phyloP scores from a whole-genome alignment of 2,113 vertebrate genomes.

The Pluvialis apricaria region DNA sequence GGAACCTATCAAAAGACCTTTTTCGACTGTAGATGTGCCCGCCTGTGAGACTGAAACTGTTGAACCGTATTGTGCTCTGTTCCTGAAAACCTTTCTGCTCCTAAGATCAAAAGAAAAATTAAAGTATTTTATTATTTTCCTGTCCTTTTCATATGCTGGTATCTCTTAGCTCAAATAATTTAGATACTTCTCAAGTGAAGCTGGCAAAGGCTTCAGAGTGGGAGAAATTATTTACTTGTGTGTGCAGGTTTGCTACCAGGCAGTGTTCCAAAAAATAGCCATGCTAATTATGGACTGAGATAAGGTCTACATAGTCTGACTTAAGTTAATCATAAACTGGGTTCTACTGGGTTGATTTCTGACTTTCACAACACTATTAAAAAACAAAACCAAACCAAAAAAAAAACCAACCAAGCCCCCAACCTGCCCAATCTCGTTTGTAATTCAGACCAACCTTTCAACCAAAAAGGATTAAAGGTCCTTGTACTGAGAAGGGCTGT shows the following conservation, averaged over 20 bases:
- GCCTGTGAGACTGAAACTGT: background rate
- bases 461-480: background rate
- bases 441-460: background rate
- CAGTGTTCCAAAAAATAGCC: background rate
- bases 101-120: constrained; percentile 22
- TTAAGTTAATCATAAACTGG: constrained; percentile 48
- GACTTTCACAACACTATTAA: background rate
- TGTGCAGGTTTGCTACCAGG: background rate
- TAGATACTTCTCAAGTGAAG: background rate
- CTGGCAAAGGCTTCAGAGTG: background rate
- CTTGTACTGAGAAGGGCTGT: background rate
- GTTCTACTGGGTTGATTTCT: background rate
- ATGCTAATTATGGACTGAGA: constrained; percentile 14
- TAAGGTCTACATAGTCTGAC: constrained; percentile 6
- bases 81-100: background rate
- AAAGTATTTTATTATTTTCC: background rate
- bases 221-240: background rate
- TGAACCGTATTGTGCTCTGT: accelerated
- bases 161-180: constrained; percentile 7
- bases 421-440: background rate
- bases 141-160: background rate
- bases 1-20: background rate
- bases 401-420: background rate
- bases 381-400: background rate
- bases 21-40: background rate